These are phyloP conservation scores for Apis cerana DNA, from an alignment of 1,140 invertebrate species.

Conservation along the genomic window DNA sequence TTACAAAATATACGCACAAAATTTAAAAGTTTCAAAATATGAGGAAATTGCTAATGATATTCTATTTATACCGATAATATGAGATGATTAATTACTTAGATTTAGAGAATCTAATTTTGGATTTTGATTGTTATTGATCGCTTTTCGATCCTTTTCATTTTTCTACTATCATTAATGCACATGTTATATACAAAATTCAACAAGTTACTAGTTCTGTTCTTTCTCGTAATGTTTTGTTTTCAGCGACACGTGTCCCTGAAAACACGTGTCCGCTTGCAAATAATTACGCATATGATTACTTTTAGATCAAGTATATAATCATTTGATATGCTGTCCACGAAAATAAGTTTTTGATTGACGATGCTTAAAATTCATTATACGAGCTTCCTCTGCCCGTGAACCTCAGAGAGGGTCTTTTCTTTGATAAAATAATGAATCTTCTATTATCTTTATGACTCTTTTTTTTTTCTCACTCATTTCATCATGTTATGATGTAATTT, in stretches of 20 bases:
- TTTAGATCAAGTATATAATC: background rate
- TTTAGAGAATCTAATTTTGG: no score
- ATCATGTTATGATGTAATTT: background rate
- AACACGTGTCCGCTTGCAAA: constrained; percentile 36
- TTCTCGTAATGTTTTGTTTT: background rate
- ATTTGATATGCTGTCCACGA: constrained; percentile 12
- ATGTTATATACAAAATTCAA: no score
- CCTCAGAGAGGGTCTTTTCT: background rate
- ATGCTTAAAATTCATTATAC: constrained; percentile 21
- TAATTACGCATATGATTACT: background rate
- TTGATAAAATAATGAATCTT: constrained; percentile 7
- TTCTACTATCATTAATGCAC: no score
- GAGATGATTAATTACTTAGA: no score
- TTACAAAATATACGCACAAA: no score
- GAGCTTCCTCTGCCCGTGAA: constrained; percentile 39
- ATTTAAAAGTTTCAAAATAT: no score
- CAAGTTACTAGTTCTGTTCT: no score
- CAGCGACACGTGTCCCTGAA: constrained; percentile 24
- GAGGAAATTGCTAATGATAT: no score
- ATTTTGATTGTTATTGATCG: no score
- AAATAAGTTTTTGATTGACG: background rate
- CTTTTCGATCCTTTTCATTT: no score
- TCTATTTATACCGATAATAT: no score
- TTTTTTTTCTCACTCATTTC: background rate
- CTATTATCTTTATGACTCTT: background rate